Conservation (phyloP, 2,113 vertebrate genomes). For the Spheniscus mendiculus region DNA sequence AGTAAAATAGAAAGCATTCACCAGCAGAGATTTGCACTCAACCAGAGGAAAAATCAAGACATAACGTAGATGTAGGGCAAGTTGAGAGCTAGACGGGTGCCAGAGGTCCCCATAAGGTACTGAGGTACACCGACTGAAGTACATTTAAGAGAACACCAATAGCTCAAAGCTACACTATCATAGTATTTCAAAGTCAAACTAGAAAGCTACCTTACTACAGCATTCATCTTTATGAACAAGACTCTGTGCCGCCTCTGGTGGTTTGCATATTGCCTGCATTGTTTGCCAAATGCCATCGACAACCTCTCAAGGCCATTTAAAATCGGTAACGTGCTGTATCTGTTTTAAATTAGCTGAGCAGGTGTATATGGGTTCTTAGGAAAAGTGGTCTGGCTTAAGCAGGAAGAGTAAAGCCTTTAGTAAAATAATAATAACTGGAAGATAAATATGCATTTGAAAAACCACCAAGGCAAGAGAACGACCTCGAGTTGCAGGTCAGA, state of each 20-base stretch:
- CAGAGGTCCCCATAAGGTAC: background rate
- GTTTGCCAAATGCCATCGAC: constrained; percentile 43
- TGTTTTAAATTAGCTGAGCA: constrained; percentile 34
- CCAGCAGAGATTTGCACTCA: background rate
- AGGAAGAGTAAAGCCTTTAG: background rate
- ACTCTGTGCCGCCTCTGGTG: background rate
- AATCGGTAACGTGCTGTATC: background rate
- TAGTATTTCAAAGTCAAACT: background rate
- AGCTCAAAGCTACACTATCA: background rate
- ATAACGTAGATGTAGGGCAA: background rate
- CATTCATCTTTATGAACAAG: background rate
- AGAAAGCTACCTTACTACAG: background rate
- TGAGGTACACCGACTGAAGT: background rate
- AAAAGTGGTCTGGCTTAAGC: background rate
- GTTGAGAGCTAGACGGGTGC: background rate
- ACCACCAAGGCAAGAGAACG: background rate
- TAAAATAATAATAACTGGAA: background rate
- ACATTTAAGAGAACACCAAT: background rate
- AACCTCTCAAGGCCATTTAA: constrained; percentile 42
- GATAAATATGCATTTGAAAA: background rate
- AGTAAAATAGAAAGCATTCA: background rate
- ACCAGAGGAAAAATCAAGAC: background rate
- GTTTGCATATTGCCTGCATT: background rate
- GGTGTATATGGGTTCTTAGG: background rate
- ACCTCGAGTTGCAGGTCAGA: background rate